Evolutionary conservation across 2,113 vertebrate species (phyloP), one percentile per base, ranked within the genome.

Genomic region (Illadopsis cleaveri): DNA sequence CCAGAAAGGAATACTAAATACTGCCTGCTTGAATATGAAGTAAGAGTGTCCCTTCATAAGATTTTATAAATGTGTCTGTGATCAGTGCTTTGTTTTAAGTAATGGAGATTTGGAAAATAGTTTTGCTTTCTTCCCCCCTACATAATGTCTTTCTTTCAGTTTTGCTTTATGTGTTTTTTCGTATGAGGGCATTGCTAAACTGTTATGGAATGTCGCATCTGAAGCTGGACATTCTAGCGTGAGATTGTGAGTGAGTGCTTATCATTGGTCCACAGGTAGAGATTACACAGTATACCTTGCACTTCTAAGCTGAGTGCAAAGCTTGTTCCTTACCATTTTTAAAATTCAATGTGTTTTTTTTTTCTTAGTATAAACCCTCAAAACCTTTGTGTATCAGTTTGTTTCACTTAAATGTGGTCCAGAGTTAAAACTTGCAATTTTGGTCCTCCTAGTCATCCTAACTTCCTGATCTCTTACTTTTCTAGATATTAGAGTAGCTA

Each of bases 1-100:
- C 51, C 21, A 71, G 64, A 89, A 93, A 15, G 19, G 56, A 89
- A 47, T 83, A 89, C 47, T 75, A 47, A 65, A 31, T 93, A 78
- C 37, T 35, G 20, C 31, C 33, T 81, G 12, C 40, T 92, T 78
- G 38, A 73, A 62, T 38, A 33, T 70, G 50, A 73, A 5, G 31
- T 70, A 19, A 58, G 64, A 11, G 38, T 73, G 2, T 58, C 23
- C 23, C 17, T 58, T 78, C 0, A 0, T 57, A 53, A 53, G 28
- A 28, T 91, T 70, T 91, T 70, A 17, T 73, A 47, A 53, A 30
- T 0, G 8, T 40, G 6, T 35, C 16, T 20, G 3, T 31, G 40
- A 47, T 66, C 65, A 50, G 23, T 57, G 31, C 11, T 86, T 88
- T 73, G 37, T 86, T 85, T 83, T 77, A 83, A 53, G 19, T 69